Base-by-base conservation (phyloP, 2,888 invertebrate genomes). In the Tribolium freemani region DNA sequence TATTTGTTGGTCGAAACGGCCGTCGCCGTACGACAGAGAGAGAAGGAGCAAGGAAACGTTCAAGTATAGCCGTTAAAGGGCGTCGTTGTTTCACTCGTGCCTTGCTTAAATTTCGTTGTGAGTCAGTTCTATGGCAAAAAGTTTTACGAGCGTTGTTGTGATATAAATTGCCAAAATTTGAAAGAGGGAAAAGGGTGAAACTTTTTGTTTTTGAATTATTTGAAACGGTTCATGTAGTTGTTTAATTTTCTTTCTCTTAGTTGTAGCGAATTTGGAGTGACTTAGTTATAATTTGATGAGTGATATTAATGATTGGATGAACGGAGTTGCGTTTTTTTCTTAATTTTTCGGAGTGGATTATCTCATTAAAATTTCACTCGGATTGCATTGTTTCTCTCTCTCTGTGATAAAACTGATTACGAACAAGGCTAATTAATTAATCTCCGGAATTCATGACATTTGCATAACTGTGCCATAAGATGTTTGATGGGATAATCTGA, bases 1-100 rank as follows among this genome's bases (percentile, higher is more conserved):
- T 83, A 83, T 75, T 69, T 84, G 50, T 66, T 84, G 56, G 84
- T 84, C 4, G 84, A 84, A 58, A 83, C 84, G 1, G 84, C 84
- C 2, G 82, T 84, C 5, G 84, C 83, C 0, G 83, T 84, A 8
- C 69, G 83, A 75, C 82, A 84, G 71, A 79, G 81, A 21, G 84
- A 84, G 67, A 81, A 83, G 68, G 83, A 83, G 72, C 83, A 83
- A 57, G 78, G 78, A 20, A 80, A 79, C 66, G 74, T 78, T 46
- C 78, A 80, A 75, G 78, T 79, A 70, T 81, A 81, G 78, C 75
- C 57, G 45, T 20, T 30, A 48, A 16, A 20, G 9, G 48, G 51
- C 54, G 51, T 53, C 54, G 51, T 53, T 38, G 70, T 68, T 51
- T 64, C 75, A 70, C 54, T 70, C 44, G 70, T 70, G 70, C 70